Conservation (phyloP, 2,113 vertebrate genomes). For the Microcebus murinus region DNA sequence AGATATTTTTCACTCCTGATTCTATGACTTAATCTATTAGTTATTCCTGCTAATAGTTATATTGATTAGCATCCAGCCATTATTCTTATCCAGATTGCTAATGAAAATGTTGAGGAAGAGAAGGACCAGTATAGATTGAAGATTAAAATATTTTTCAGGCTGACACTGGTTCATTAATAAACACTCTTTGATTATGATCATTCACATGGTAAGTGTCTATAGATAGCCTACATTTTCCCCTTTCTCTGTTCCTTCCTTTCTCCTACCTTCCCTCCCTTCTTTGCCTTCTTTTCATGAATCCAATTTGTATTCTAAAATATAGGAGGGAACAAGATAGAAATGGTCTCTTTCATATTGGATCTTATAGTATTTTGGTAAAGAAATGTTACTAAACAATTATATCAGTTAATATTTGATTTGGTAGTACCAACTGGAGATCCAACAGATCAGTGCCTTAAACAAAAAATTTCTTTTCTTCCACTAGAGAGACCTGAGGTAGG, state of each 20-base stretch:
- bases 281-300: background rate
- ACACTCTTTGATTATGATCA: background rate
- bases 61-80: background rate
- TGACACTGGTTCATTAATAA: background rate
- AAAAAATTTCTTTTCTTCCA: background rate
- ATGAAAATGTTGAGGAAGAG: background rate
- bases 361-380: background rate
- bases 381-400: background rate
- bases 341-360: background rate
- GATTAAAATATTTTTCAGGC: background rate
- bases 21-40: background rate
- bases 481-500: background rate
- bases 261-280: background rate
- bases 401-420: background rate
- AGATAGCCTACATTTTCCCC: background rate
- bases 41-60: constrained; percentile 21
- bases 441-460: background rate
- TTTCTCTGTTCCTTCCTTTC: background rate
- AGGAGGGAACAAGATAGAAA: background rate
- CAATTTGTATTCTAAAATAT: background rate
- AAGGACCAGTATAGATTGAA: background rate
- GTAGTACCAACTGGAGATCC: background rate
- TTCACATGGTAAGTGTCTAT: background rate
- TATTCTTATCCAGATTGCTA: background rate
- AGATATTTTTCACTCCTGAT: background rate